Evolutionary conservation across 1,140 invertebrate species (phyloP).

Genomic region (Melanaphis sacchari): DNA sequence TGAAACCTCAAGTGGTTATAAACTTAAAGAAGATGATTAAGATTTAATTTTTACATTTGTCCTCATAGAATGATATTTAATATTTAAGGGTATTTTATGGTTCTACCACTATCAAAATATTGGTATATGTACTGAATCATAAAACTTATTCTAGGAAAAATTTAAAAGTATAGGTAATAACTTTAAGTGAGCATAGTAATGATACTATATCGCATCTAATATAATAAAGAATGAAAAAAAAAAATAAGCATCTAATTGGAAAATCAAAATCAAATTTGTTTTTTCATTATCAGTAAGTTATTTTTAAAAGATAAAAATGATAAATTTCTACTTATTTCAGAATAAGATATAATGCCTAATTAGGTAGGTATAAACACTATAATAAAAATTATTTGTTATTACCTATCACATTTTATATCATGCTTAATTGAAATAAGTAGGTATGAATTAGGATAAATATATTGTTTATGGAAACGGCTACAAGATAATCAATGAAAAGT

Average conservation of each 20-base stretch:
- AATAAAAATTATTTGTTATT: neutral
- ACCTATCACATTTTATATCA: no score
- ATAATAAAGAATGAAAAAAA: neutral
- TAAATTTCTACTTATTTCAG: neutral
- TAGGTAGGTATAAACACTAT: neutral
- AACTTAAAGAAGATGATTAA: neutral
- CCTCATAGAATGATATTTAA: neutral
- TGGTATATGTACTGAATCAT: neutral
- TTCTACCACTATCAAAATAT: neutral
- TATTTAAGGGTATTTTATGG: neutral
- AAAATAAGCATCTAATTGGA: no score
- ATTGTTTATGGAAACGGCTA: no score
- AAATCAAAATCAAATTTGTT: no score
- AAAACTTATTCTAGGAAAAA: neutral
- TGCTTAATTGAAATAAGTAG: no score
- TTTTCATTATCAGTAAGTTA: no score
- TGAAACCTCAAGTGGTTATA: neutral
- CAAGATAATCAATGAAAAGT: neutral
- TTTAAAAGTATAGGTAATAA: neutral
- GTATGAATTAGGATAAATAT: no score
- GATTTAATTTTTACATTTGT: neutral
- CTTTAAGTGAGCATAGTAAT: no score
- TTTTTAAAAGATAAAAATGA: neutral
- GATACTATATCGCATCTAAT: no score
- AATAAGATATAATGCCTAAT: neutral